A percentile compares a stretch with the other conserved stretches of the same genome.
Conservation (phyloP, 2,113 vertebrate genomes). For the Cyrtonyx montezumae region DNA sequence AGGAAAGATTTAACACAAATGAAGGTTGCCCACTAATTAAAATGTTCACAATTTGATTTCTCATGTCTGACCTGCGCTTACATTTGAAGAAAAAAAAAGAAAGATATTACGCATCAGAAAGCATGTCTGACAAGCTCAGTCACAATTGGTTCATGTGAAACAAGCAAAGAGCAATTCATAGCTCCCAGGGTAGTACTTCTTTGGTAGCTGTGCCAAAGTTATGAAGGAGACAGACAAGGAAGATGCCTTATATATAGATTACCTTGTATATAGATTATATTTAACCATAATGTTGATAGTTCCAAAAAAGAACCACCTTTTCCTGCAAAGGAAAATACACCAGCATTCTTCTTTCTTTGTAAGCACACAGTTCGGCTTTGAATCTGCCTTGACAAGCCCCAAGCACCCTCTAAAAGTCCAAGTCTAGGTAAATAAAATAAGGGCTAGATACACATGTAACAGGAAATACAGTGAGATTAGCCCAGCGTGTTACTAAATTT, state of each 20-base stretch:
- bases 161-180: background rate
- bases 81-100: background rate
- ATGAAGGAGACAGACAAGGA: background rate
- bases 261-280: background rate
- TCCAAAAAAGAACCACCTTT: background rate
- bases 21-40: background rate
- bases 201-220: background rate
- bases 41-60: background rate
- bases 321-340: background rate
- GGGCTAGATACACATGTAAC: background rate
- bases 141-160: background rate
- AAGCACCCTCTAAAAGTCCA: background rate
- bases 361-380: background rate
- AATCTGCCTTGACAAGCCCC: background rate
- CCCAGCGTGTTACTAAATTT: background rate
- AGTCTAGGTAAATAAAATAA: background rate
- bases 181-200: background rate
- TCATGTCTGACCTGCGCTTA: background rate
- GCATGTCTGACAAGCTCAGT: background rate
- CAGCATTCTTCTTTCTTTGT: background rate
- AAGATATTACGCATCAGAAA: background rate
- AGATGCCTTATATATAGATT: background rate
- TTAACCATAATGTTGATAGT: background rate
- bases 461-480: background rate
- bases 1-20: background rate